Evolutionary conservation across 2,797 vertebrate genomes (phyloP).

Genomic region (Micrastur ruficollis): DNA sequence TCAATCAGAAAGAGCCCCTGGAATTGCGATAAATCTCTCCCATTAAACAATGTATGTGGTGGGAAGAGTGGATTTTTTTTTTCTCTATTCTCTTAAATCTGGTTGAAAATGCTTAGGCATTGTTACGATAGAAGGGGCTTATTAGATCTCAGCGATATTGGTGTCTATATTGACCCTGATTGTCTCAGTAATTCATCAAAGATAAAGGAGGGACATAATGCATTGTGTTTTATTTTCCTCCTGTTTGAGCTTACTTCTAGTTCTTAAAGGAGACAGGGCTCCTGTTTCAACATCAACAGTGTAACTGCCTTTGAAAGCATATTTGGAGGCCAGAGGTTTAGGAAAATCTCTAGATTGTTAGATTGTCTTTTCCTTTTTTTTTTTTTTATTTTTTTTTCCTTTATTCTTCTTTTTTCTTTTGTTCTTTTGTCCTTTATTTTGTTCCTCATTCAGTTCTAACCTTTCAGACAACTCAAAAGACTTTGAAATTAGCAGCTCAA

Average conservation of each 20-base stretch:
- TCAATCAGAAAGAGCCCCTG: not conserved
- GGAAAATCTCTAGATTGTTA: not conserved
- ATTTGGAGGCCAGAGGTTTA: not conserved
- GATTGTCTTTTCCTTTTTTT: not conserved
- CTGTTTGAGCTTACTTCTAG: not conserved
- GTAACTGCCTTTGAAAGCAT: not conserved
- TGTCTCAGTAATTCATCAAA: not conserved
- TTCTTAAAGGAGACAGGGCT: not conserved
- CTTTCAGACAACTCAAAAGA: not conserved
- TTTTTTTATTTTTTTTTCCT: too few species aligned
- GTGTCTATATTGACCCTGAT: not conserved
- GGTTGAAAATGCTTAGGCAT: not conserved
- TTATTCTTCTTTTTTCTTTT: too few species aligned
- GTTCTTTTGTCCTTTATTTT: too few species aligned
- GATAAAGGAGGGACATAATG: not conserved
- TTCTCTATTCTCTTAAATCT: not conserved
- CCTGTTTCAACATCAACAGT: not conserved
- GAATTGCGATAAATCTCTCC: not conserved
- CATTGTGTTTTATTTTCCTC: not conserved
- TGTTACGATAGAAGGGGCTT: not conserved
- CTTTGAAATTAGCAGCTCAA: not conserved
- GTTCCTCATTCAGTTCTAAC: not conserved
- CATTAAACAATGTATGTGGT: not conserved
- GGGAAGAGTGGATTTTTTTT: not conserved
- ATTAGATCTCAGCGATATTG: not conserved